A percentile compares a stretch with the other conserved stretches of the same genome.
Evolutionary conservation across 2,113 vertebrate species (phyloP).

Genomic region (Lutjanus erythropterus): DNA sequence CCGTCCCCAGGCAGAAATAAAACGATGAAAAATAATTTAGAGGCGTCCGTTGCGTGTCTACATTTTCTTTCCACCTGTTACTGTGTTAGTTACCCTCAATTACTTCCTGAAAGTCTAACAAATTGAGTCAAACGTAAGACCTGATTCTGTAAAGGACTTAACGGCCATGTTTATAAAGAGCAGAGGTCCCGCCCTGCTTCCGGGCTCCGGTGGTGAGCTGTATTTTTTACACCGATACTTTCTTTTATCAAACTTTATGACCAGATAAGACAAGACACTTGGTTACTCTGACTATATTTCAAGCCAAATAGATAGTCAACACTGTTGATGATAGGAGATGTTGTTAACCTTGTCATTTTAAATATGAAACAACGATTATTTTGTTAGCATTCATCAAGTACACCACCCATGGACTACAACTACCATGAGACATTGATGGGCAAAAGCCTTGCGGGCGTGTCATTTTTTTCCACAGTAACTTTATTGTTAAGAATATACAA

Average conservation of each 20-base stretch:
- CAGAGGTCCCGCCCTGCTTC: constrained; percentile 78
- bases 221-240: constrained; percentile 1
- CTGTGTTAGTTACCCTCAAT: constrained; percentile 23
- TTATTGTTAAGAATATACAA: too few species aligned
- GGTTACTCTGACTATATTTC: accelerated
- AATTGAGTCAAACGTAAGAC: constrained; percentile 67
- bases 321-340: not conserved
- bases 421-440: constrained; percentile 55
- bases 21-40: not conserved
- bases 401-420: constrained; percentile 66
- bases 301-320: accelerated
- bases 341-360: not conserved
- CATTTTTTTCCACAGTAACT: not conserved
- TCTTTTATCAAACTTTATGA: constrained; percentile 22
- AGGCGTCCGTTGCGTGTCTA: constrained; percentile 32
- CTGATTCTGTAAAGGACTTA: constrained; percentile 59
- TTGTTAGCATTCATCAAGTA: not conserved
- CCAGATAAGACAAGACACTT: not conserved
- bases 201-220: constrained; percentile 50
- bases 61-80: constrained; percentile 74
- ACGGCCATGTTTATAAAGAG: constrained; percentile 79
- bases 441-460: not conserved
- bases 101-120: constrained; percentile 74
- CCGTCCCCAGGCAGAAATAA: constrained; percentile 1
- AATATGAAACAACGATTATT: not conserved